Percentiles rank a stretch among this genome's conserved stretches.
phyloP scores from a whole-genome alignment of 2,113 vertebrate species.

The Bagarius yarrelli region DNA sequence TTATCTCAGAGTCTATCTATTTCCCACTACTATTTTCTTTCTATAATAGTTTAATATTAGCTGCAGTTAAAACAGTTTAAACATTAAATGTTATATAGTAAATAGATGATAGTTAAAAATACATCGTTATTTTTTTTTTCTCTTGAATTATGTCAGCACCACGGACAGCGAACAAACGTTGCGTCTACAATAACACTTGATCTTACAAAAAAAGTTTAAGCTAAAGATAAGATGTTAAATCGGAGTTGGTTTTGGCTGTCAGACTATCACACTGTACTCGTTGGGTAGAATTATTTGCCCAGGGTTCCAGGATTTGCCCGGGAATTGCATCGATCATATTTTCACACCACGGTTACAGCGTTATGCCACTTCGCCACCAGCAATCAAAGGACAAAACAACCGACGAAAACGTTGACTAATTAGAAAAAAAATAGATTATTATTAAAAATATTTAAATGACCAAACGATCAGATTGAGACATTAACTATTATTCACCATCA shows the following conservation, averaged over 20 bases:
- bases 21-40: background rate
- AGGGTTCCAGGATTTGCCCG: background rate
- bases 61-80: background rate
- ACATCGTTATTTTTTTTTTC: background rate
- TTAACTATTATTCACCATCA: too few relatives aligned
- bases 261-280: background rate
- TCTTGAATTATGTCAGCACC: conserved; percentile 62
- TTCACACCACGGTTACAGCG: background rate
- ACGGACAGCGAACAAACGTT: conserved; percentile 60
- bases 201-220: background rate
- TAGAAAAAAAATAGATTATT: too few relatives aligned
- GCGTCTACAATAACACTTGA: background rate
- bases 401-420: too few relatives aligned
- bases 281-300: background rate
- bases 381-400: too few relatives aligned
- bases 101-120: background rate
- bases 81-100: background rate
- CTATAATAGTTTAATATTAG: background rate
- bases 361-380: background rate
- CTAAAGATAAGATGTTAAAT: background rate
- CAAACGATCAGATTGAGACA: too few relatives aligned
- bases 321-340: background rate
- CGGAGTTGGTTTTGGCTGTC: background rate
- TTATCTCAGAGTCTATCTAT: background rate
- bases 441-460: too few relatives aligned